Conservation (phyloP, 2,113 vertebrate genomes). For the Catharus fuscescens region DNA sequence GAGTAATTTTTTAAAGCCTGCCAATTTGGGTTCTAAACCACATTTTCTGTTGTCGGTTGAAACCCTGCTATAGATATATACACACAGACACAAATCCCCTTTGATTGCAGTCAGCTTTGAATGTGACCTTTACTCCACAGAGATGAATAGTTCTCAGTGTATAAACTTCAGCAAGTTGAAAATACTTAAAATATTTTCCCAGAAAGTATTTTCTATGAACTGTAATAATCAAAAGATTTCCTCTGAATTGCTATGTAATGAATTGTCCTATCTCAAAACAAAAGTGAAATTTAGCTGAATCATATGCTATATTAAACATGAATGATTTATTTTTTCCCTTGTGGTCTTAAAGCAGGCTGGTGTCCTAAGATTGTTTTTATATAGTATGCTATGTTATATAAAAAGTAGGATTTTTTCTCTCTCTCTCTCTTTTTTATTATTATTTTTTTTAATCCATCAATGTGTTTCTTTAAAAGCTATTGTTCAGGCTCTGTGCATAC, state of each 20-base stretch:
- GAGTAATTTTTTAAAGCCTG: background rate
- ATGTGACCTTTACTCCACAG: background rate
- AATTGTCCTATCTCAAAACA: background rate
- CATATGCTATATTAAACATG: background rate
- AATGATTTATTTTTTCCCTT: background rate
- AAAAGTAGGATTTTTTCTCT: background rate
- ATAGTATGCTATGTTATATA: rapidly evolving
- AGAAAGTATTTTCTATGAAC: background rate
- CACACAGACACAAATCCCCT: background rate
- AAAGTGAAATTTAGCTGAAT: background rate
- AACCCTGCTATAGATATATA: background rate
- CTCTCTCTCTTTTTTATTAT: background rate
- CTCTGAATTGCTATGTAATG: background rate
- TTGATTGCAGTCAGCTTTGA: background rate
- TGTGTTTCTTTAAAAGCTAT: background rate
- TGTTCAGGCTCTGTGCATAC: background rate
- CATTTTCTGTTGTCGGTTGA: background rate
- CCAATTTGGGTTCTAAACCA: background rate
- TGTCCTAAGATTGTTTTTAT: background rate
- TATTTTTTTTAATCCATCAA: background rate
- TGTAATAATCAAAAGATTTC: background rate
- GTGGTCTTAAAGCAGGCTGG: background rate
- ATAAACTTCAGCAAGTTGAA: background rate
- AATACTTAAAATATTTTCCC: background rate
- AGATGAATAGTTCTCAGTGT: background rate